These are phyloP conservation scores for Caenorhabditis tropicalis DNA, from an alignment of 1,140 invertebrate genomes.

Conservation along the genomic window DNA sequence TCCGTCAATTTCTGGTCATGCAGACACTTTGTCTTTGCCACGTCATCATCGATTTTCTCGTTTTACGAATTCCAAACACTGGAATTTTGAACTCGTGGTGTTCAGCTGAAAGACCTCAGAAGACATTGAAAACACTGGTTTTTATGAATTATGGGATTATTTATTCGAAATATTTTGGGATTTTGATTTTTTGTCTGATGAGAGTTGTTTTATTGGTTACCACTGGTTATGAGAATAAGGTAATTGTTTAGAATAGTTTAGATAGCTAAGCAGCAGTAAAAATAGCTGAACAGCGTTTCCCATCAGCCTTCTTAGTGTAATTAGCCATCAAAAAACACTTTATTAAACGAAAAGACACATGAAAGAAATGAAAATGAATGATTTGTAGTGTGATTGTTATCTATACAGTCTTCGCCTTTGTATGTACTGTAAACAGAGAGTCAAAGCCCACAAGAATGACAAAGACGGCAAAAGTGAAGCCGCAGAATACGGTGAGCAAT, in stretches of 20 bases:
- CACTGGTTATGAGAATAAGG: background rate
- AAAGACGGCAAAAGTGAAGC: conserved; percentile 66
- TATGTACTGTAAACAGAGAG: conserved; percentile 38
- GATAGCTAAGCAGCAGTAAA: no score
- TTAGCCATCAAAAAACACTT: no score
- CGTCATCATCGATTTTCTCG: background rate
- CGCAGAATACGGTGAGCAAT: conserved; percentile 62
- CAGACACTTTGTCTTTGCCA: background rate
- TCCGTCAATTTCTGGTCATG: background rate
- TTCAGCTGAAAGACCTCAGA: background rate
- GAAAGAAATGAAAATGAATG: no score
- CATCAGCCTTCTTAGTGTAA: no score
- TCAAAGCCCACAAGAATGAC: conserved; percentile 64
- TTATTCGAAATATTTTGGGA: background rate
- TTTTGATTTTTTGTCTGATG: background rate
- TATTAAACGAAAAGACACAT: no score
- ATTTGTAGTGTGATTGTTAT: no score
- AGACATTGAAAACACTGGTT: background rate
- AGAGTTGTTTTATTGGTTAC: background rate
- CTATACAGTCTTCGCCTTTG: no score
- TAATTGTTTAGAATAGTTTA: background rate
- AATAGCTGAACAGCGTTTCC: no score
- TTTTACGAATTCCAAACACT: background rate
- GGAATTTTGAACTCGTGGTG: background rate
- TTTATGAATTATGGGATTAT: background rate